A percentile compares a stretch with the other conserved stretches of the same genome.
Evolutionary conservation across 2,888 invertebrate species (phyloP).

Genomic region (Anoncus sp.): DNA sequence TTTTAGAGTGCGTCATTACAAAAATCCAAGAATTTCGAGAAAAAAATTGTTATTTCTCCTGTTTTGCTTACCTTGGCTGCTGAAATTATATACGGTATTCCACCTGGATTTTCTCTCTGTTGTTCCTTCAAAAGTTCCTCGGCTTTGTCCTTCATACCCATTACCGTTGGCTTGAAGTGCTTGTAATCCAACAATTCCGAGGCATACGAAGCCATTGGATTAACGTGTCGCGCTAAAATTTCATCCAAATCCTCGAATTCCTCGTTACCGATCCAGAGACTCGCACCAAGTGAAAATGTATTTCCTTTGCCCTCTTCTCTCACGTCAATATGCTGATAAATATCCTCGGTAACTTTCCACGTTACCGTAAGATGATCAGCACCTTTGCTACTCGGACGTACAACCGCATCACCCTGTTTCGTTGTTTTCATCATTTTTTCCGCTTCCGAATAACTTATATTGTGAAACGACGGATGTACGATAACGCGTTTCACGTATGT

Average conservation of each 20-base stretch:
- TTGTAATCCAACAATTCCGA: conserved; percentile 96
- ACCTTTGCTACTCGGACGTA: conserved; percentile 98
- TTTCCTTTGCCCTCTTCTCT: conserved; percentile 98
- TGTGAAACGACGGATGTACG: conserved; percentile 98
- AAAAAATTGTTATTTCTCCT: too few relatives aligned
- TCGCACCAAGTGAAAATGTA: conserved; percentile 95
- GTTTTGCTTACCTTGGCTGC: conserved; percentile 90
- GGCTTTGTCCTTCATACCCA: conserved; percentile 93
- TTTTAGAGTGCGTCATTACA: too few relatives aligned
- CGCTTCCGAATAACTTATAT: conserved; percentile 96
- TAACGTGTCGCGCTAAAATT: conserved; percentile 98
- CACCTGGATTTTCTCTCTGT: conserved; percentile 93
- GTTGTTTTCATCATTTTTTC: conserved; percentile 95
- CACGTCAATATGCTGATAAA: conserved; percentile 98
- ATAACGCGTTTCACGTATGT: conserved; percentile 98
- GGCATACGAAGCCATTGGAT: conserved; percentile 97
- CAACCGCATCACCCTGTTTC: conserved; percentile 98
- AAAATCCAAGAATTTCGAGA: too few relatives aligned
- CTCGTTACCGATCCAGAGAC: conserved; percentile 94
- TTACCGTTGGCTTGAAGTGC: conserved; percentile 92
- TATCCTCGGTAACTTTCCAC: conserved; percentile 98
- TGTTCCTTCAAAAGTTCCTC: conserved; percentile 95
- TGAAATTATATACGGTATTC: conserved; percentile 95
- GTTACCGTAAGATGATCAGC: conserved; percentile 98
- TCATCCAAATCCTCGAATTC: conserved; percentile 99